A percentile compares a stretch with the other conserved stretches of the same genome.
phyloP scores from a whole-genome alignment of 2,113 vertebrate genomes.

The Conger conger region DNA sequence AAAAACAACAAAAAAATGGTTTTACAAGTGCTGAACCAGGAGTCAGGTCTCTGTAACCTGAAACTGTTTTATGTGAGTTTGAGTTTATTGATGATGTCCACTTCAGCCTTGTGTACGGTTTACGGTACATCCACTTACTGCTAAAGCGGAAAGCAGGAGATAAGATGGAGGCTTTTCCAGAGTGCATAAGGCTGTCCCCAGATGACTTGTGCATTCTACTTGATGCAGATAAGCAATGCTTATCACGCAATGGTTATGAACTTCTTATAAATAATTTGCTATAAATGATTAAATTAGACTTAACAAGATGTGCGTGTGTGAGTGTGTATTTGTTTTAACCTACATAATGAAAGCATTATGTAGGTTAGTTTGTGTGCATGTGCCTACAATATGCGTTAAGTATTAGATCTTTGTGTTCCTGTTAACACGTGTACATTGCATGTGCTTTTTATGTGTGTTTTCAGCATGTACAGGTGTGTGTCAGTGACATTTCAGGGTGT shows the following conservation, averaged over 20 bases:
- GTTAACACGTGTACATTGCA: no score
- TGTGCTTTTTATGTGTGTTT: no score
- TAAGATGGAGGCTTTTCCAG: slow-evolving; percentile 13
- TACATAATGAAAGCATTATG: no score
- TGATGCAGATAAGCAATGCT: neutral
- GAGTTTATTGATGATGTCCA: neutral
- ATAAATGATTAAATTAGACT: neutral
- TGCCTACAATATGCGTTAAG: no score
- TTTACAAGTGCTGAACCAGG: neutral
- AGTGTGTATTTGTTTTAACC: neutral
- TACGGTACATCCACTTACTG: slow-evolving; percentile 14
- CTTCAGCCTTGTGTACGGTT: neutral
- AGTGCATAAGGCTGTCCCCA: no score
- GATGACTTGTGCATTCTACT: neutral
- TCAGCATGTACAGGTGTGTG: no score
- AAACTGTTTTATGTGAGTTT: neutral
- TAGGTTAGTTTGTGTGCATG: no score
- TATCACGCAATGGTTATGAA: no score
- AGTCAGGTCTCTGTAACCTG: neutral
- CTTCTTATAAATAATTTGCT: no score
- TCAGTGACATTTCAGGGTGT: no score
- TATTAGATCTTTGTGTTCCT: no score
- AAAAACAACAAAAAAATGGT: neutral
- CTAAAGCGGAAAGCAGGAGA: neutral
- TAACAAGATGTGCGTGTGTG: neutral